A percentile compares a stretch with the other conserved stretches of the same genome.
These are phyloP conservation scores for Chlorodrepanis virens DNA, from an alignment of 2,113 vertebrate species.

Conservation along the genomic window DNA sequence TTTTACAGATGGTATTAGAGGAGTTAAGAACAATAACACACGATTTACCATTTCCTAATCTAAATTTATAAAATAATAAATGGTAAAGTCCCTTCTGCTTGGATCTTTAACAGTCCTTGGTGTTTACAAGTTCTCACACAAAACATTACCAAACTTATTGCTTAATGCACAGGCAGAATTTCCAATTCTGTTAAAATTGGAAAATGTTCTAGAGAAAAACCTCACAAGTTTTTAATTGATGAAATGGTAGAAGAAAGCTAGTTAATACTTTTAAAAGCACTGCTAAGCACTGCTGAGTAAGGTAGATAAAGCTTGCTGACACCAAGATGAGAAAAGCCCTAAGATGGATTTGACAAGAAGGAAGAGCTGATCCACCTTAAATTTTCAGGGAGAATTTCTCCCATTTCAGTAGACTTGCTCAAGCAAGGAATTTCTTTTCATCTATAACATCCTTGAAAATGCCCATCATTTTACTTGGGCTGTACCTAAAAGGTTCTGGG, in stretches of 20 bases:
- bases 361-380: background rate
- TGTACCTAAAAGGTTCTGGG: background rate
- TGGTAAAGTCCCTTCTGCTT: background rate
- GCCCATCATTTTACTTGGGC: background rate
- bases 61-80: background rate
- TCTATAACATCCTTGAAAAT: background rate
- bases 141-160: background rate
- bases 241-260: background rate
- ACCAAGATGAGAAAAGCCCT: background rate
- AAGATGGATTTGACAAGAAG: background rate
- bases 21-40: background rate
- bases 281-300: background rate
- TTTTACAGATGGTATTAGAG: background rate
- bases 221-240: background rate
- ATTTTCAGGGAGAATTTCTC: background rate
- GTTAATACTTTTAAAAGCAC: background rate
- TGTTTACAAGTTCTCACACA: background rate
- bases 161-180: background rate
- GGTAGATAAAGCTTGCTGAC: background rate
- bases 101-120: background rate
- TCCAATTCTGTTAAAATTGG: background rate
- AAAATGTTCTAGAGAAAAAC: background rate
- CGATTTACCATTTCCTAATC: background rate
- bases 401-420: background rate
- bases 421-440: background rate